Evolutionary conservation across 2,113 vertebrate genomes (phyloP).

Genomic region (Tychaedon coryphoeus): DNA sequence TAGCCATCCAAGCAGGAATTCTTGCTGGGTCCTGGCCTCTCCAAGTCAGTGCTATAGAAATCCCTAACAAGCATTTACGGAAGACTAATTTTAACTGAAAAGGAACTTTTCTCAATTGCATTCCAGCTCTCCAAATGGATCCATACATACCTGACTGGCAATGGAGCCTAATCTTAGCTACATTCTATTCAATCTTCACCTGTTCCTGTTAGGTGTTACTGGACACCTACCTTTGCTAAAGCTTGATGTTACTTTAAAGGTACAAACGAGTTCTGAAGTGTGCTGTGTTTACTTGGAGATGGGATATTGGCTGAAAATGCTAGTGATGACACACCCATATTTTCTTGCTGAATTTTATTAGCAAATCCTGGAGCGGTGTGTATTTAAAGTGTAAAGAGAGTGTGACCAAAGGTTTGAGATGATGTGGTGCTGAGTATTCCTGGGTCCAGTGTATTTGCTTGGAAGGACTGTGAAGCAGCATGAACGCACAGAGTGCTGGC

Average conservation of each 20-base stretch:
- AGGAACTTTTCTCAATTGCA: background rate
- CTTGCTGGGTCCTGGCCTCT: constrained; percentile 96
- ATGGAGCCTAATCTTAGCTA: background rate
- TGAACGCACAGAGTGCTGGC: background rate
- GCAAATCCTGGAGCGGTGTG: constrained; percentile 6
- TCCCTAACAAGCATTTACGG: constrained; percentile 89
- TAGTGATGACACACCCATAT: background rate
- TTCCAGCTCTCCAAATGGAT: background rate
- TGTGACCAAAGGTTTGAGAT: constrained; percentile 17
- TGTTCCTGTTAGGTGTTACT: background rate
- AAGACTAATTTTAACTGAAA: constrained; percentile 93
- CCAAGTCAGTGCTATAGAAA: constrained; percentile 96
- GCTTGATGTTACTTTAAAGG: background rate
- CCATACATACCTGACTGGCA: background rate
- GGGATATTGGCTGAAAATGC: background rate
- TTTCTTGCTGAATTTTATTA: constrained; percentile 71
- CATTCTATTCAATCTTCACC: background rate
- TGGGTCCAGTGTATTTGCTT: background rate
- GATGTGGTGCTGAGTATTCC: background rate
- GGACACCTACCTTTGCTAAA: background rate
- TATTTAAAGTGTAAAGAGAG: constrained; percentile 15
- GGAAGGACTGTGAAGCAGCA: constrained; percentile 37
- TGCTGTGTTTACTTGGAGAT: background rate
- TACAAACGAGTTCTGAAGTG: background rate
- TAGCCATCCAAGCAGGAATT: constrained; percentile 95